Base-by-base conservation (phyloP, 92 coral and sea anemone genomes). In the Siderastrea radians region DNA sequence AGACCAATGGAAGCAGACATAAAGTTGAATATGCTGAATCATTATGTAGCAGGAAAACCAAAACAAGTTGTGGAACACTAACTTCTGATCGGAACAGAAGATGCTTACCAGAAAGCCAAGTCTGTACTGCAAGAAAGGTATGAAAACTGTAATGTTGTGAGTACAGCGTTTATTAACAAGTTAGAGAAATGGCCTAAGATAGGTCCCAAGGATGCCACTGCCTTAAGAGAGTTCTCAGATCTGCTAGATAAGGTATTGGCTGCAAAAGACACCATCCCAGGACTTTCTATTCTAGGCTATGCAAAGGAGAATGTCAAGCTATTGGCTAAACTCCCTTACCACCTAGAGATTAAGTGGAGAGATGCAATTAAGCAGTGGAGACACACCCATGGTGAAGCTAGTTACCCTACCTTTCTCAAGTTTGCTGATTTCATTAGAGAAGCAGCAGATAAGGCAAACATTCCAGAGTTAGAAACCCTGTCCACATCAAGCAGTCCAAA, bases 21-120 rank as follows among this genome's bases (percentile, higher is more conserved):
- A 0, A 90, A 90, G 73, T 70, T 86, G 80, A 90, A 86, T 65
- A 58, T 86, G 68, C 81, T 90, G 57, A 78, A 81, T 49, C 93
- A 90, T 19, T 85, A 78, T 82, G 89, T 85, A 5, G 80, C 77
- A 26, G 76, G 82, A 19, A 80, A 75, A 5, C 82, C 63, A 47
- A 80, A 80, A 26, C 38, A 26, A 26, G 38, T 26, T 26, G 38
- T 26, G 38, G 38, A 26, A 26, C 38, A 26, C 38, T 26, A 26
- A 0, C 38, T 26, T 26, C 38, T 26, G 38, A 26, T 26, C 38
- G 38, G 38, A 26, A 26, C 38, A 26, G 38, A 26, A 26, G 38
- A 26, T 26, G 38, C 38, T 26, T 26, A 26, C 38, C 38, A 26
- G 5, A 52, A 78, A 11, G 90, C 90, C 54, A 81, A 81, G 80